Conservation (phyloP, 2,888 invertebrate genomes). For the Archaeoteleia sp. region DNA sequence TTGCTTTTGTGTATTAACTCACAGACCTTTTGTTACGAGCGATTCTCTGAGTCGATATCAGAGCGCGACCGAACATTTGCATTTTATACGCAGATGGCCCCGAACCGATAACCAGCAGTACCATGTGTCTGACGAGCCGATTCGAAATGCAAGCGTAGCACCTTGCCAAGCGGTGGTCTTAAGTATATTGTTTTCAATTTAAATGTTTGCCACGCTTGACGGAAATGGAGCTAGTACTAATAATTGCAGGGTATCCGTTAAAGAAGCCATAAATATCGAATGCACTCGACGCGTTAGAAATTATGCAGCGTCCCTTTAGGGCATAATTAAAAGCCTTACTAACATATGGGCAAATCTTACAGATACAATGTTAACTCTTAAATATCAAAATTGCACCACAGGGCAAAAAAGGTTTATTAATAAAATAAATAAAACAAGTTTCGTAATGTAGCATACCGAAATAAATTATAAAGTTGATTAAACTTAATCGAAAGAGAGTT, state of each 20-base stretch:
- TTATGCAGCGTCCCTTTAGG: slow-evolving; percentile 29
- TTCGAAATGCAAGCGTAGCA: slow-evolving; percentile 47
- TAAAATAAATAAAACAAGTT: not conserved
- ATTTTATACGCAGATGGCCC: slow-evolving; percentile 60
- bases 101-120: slow-evolving; percentile 40
- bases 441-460: no score
- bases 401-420: not conserved
- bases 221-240: slow-evolving; percentile 35
- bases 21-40: slow-evolving; percentile 35
- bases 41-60: slow-evolving; percentile 37
- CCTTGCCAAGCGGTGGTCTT: slow-evolving; percentile 53
- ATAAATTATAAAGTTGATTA: no score
- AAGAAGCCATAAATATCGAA: slow-evolving; percentile 50
- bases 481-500: no score
- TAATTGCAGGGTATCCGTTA: slow-evolving; percentile 43
- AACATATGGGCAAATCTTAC: slow-evolving; percentile 43
- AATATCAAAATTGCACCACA: slow-evolving; percentile 24
- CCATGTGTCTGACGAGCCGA: slow-evolving; percentile 45
- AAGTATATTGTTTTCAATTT: slow-evolving; percentile 45
- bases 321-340: slow-evolving; percentile 38
- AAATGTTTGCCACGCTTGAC: slow-evolving; percentile 41
- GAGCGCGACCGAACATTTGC: slow-evolving; percentile 54
- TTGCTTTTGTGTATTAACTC: slow-evolving; percentile 34
- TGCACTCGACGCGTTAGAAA: slow-evolving; percentile 23
- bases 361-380: slow-evolving; percentile 20